Base-by-base conservation (phyloP, 2,113 vertebrate species). In the Sinocyclocheilus anophthalmus region DNA sequence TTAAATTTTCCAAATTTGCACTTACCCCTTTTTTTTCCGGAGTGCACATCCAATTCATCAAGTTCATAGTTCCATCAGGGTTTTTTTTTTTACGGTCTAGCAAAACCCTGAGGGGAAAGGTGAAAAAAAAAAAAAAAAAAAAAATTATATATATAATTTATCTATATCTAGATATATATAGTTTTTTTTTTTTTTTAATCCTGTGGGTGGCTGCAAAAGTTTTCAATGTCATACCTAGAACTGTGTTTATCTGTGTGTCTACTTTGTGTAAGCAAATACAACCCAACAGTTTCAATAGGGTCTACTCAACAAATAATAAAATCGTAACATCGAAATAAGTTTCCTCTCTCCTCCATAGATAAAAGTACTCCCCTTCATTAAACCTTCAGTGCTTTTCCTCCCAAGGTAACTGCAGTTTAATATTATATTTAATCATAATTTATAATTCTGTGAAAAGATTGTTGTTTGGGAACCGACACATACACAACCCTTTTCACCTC, bases 31-130 rank as follows among this genome's bases (percentile, higher is more conserved):
- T 99, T 99, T 93, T 99, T 99, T 33, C 98, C 98, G 98, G 89
- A 99, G 99, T 90, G 98, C 98, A 87, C 98, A 99, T 78, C 98
- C 98, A 99, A 88, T 99, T 99, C 98, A 99, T 99, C 91, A 99
- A 94, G 89, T 99, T 99, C 97, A 99, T 98, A 16, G 98, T 99
- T 67, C 97, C 97, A 93, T 99, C 98, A 37, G 97, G 97, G 88
- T 99, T 99, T 93, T 99, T 99, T 33, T 97, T 99, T 45, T 98
- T 85, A 99, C 98, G 77, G 98, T n/a, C 98, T 89, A 99, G n/a
- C 98, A 93, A 99, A 99, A 79, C 97, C 97, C 97, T 99, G 90
- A 86, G 65, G 12, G 39, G 5, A 1, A 3, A 37, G 37, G 30
- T 33, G 26, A 26, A 26, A 33, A 12, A 37, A 37, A 37, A 0